phyloP scores from a whole-genome alignment of 2,797 vertebrate genomes.

The Pseudopleuronectes americanus region DNA sequence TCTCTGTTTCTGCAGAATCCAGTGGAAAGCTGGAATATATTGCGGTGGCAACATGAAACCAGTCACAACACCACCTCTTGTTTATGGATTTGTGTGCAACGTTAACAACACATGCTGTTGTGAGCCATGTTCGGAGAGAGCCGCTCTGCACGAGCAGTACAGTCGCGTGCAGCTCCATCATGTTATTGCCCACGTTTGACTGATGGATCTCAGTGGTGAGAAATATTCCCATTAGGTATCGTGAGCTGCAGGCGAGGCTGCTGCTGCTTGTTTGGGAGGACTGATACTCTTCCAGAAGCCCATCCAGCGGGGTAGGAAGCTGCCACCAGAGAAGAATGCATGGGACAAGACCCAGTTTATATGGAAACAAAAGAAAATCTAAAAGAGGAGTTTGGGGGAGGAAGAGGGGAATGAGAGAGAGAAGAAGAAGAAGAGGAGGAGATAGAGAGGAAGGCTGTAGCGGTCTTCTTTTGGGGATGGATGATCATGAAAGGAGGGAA shows the following conservation, averaged over 20 bases:
- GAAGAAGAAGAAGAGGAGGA: too few species aligned
- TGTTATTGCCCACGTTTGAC: conserved; percentile 39
- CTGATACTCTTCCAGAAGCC: conserved; percentile 60
- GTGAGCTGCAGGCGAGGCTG: conserved; percentile 47
- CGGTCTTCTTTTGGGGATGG: conserved; percentile 37
- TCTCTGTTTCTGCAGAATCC: conserved; percentile 2
- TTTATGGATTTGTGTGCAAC: conserved; percentile 46
- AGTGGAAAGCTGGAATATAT: conserved; percentile 7
- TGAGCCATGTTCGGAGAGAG: conserved; percentile 3
- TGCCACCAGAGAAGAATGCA: conserved; percentile 60
- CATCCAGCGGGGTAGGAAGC: conserved; percentile 54
- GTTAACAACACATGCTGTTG: neutral
- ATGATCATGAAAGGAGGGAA: conserved; percentile 44
- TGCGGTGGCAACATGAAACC: conserved; percentile 27
- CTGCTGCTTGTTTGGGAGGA: conserved; percentile 59
- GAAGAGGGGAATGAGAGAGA: conserved; percentile 38
- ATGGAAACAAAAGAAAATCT: conserved; percentile 81
- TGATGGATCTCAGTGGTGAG: conserved; percentile 46
- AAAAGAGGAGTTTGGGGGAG: conserved; percentile 46
- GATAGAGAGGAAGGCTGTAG: too few species aligned
- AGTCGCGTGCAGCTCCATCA: conserved; percentile 16
- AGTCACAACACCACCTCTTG: conserved; percentile 2
- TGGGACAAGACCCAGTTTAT: conserved; percentile 77
- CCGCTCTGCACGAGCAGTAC: neutral
- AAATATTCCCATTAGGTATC: conserved; percentile 44